Conservation (phyloP, 1,140 invertebrate genomes). For the Berghia stephanieae region DNA sequence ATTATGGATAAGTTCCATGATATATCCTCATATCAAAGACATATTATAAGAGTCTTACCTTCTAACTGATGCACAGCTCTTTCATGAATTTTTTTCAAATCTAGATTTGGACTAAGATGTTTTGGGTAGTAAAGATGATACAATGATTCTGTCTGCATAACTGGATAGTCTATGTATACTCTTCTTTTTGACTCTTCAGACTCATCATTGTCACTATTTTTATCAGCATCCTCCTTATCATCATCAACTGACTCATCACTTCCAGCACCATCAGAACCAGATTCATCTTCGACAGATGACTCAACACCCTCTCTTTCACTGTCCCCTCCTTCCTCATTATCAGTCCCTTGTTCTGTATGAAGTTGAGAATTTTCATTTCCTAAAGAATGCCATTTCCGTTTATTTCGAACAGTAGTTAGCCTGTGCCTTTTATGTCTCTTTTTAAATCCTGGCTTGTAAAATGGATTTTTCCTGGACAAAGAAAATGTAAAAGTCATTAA, state of each 20-base stretch:
- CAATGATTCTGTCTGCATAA: slow-evolving; percentile 30
- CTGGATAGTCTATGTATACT: slow-evolving; percentile 22
- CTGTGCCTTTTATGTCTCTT: too few species aligned
- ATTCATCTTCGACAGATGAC: background rate
- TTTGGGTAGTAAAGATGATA: slow-evolving; percentile 32
- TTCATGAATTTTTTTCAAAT: slow-evolving; percentile 24
- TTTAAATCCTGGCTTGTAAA: too few species aligned
- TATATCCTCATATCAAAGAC: too few species aligned
- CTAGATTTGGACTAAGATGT: slow-evolving; percentile 23
- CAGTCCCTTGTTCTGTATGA: too few species aligned
- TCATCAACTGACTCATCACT: slow-evolving; percentile 1
- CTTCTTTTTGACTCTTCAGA: slow-evolving; percentile 16
- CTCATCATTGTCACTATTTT: background rate
- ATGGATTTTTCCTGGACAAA: too few species aligned
- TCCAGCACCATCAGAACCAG: background rate
- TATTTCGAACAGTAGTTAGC: too few species aligned
- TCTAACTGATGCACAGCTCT: too few species aligned
- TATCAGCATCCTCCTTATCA: slow-evolving; percentile 14
- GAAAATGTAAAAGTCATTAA: too few species aligned
- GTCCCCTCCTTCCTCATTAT: background rate
- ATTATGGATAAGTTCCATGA: too few species aligned
- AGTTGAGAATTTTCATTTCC: too few species aligned
- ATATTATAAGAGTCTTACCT: background rate
- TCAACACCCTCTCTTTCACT: background rate
- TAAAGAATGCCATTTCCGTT: too few species aligned